phyloP scores from a whole-genome alignment of 2,797 vertebrate genomes.

The Allobates femoralis region DNA sequence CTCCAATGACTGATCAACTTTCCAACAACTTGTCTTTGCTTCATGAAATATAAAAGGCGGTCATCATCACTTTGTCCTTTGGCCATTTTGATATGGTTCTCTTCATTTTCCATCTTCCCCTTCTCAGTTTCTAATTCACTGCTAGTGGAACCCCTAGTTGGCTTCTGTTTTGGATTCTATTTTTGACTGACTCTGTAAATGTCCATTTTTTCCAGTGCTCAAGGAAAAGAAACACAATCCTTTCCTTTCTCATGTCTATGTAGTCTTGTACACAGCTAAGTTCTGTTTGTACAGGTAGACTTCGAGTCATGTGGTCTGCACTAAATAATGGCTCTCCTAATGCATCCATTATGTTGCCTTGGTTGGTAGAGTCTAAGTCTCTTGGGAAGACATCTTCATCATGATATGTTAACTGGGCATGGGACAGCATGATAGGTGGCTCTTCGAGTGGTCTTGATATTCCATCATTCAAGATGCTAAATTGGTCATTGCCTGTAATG shows the following conservation, averaged over 20 bases:
- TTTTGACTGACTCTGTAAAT: conserved; percentile 76
- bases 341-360: conserved; percentile 69
- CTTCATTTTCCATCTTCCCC: conserved; percentile 24
- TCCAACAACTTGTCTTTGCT: conserved; percentile 86
- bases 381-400: conserved; percentile 67
- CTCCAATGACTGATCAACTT: conserved; percentile 91
- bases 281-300: conserved; percentile 81
- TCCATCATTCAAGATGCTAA: conserved; percentile 65
- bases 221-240: conserved; percentile 89
- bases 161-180: conserved; percentile 70
- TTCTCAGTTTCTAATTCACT: conserved; percentile 66
- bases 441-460: conserved; percentile 71
- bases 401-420: conserved; percentile 69
- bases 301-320: conserved; percentile 76
- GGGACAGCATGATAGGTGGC: conserved; percentile 69
- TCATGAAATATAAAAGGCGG: conserved; percentile 83
- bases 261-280: conserved; percentile 82
- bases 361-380: conserved; percentile 72
- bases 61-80: conserved; percentile 80
- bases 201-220: conserved; percentile 94
- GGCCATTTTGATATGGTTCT: conserved; percentile 22
- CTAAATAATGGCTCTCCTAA: conserved; percentile 71
- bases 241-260: conserved; percentile 88
- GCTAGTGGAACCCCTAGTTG: conserved; percentile 64
- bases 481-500: conserved; percentile 60